phyloP scores from a whole-genome alignment of 1,140 invertebrate species.

The Cydia pomonella region DNA sequence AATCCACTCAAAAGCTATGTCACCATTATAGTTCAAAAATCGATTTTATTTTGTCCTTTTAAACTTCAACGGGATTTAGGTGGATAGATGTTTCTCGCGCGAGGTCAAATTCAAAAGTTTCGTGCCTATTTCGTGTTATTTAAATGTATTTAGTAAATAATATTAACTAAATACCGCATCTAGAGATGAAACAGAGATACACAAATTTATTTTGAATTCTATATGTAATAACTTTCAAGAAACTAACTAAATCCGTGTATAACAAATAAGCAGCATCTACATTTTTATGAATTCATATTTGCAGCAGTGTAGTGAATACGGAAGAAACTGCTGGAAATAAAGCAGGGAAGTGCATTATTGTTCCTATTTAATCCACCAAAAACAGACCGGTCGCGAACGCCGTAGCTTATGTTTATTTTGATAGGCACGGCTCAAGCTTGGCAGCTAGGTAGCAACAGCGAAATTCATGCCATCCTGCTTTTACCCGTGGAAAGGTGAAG shows the following conservation, averaged over 20 bases:
- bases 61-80: too few relatives aligned
- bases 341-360: conserved; percentile 32
- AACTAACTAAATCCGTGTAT: not conserved
- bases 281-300: not conserved
- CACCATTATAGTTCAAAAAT: too few relatives aligned
- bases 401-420: conserved; percentile 67
- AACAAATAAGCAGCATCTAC: not conserved
- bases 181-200: too few relatives aligned
- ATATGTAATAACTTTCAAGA: too few relatives aligned
- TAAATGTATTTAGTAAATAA: too few relatives aligned
- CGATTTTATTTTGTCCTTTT: too few relatives aligned
- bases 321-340: conserved; percentile 27
- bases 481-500: conserved; percentile 43
- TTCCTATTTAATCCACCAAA: conserved; percentile 48
- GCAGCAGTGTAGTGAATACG: not conserved
- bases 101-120: too few relatives aligned
- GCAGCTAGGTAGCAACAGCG: conserved; percentile 35
- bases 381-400: conserved; percentile 50
- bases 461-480: conserved; percentile 48
- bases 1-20: too few relatives aligned
- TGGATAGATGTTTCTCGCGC: too few relatives aligned
- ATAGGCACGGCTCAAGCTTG: conserved; percentile 51
- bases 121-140: too few relatives aligned
- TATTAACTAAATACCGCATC: too few relatives aligned
- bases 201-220: too few relatives aligned